Conservation (phyloP, 2,113 vertebrate species). For the Atractosteus spatula region DNA sequence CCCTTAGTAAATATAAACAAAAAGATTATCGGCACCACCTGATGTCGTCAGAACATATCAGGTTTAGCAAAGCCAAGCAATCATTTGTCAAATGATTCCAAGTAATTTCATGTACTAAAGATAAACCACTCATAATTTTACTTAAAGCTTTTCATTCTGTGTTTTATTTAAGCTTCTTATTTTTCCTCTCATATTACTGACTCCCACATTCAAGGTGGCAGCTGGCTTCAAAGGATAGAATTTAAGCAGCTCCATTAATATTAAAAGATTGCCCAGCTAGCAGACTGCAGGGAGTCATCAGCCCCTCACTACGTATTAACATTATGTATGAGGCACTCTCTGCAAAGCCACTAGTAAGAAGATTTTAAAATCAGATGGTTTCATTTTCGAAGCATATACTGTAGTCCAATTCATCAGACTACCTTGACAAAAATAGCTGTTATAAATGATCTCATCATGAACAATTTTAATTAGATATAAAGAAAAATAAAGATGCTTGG, state of each 20-base stretch:
- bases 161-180: conserved; percentile 57
- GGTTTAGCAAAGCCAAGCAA: conserved; percentile 5
- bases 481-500: too few species aligned
- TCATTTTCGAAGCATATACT: too few species aligned
- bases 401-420: too few species aligned
- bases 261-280: not conserved
- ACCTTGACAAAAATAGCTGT: too few species aligned
- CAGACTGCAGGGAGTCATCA: too few species aligned
- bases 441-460: too few species aligned
- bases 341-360: too few species aligned
- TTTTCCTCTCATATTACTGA: conserved; percentile 7
- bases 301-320: too few species aligned
- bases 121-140: not conserved
- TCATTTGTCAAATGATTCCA: not conserved
- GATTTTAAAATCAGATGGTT: too few species aligned
- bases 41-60: not conserved
- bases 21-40: not conserved
- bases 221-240: conserved; percentile 40
- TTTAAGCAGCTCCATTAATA: conserved; percentile 39
- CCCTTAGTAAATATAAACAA: not conserved
- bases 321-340: too few species aligned
- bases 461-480: too few species aligned
- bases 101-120: not conserved
- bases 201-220: conserved; percentile 7
- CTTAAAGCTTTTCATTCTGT: conserved; percentile 36